Conservation (phyloP, 2,888 invertebrate genomes). For the Cyaniris semiargus region DNA sequence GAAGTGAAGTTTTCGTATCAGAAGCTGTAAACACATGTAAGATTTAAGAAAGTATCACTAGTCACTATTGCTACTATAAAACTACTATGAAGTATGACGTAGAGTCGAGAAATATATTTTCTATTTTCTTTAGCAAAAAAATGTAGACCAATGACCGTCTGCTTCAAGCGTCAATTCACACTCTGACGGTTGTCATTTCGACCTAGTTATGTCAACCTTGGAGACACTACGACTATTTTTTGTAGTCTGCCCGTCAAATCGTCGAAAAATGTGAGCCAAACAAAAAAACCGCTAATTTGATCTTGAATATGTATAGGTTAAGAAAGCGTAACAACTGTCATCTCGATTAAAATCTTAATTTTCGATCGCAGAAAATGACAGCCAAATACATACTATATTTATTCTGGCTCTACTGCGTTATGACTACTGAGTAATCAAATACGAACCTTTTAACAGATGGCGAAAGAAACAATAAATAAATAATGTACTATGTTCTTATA, state of each 20-base stretch:
- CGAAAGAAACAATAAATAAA: too few species aligned
- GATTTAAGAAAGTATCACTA: neutral
- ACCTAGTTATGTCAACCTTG: conserved; percentile 49
- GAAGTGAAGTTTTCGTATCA: too few species aligned
- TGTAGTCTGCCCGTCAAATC: neutral
- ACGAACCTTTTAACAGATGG: too few species aligned
- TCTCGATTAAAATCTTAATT: neutral
- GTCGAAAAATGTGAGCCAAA: neutral
- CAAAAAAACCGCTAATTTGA: neutral
- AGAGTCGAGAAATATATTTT: neutral
- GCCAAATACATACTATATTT: too few species aligned
- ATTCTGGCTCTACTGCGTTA: too few species aligned
- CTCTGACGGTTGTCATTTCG: conserved; percentile 43
- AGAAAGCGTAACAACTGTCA: neutral
- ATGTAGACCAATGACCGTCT: conserved; percentile 36
- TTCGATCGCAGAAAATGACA: too few species aligned
- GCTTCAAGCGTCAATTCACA: conserved; percentile 33
- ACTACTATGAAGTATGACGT: neutral
- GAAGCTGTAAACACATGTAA: too few species aligned
- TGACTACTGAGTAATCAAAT: too few species aligned
- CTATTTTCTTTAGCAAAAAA: neutral
- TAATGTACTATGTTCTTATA: too few species aligned
- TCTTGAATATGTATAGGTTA: neutral
- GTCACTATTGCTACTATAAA: too few species aligned
- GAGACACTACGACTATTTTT: conserved; percentile 37